Percentiles rank a stretch among this genome's conserved stretches.
Conservation (phyloP, 2,888 invertebrate genomes). For the Catocala fraxini region DNA sequence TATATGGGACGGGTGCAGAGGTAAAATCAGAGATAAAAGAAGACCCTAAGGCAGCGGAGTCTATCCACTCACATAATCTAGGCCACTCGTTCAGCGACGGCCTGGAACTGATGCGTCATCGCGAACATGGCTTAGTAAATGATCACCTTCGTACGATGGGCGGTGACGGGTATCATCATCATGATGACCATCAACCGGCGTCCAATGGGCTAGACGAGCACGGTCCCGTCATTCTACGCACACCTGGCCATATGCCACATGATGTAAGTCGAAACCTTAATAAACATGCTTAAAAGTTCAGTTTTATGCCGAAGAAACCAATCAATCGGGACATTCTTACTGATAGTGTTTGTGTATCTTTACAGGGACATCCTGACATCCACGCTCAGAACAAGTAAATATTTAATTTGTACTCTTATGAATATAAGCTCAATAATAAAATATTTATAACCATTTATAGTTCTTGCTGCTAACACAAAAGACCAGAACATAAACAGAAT, state of each 20-base stretch:
- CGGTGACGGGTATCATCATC: no score
- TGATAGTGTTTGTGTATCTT: conserved; percentile 22
- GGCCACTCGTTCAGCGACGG: conserved; percentile 38
- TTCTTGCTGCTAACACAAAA: no score
- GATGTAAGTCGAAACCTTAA: conserved; percentile 41
- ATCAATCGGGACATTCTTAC: no score
- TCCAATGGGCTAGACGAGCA: conserved; percentile 32
- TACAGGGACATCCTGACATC: conserved; percentile 58
- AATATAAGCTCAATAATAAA: no score
- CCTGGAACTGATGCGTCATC: conserved; percentile 45
- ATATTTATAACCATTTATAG: no score
- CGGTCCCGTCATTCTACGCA: conserved; percentile 52
- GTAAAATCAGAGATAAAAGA: conserved; percentile 5
- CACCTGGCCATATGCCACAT: conserved; percentile 44
- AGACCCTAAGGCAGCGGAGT: conserved; percentile 34
- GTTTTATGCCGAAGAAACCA: no score
- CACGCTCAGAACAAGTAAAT: conserved; percentile 62
- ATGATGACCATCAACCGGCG: conserved; percentile 6
- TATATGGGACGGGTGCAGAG: conserved; percentile 27
- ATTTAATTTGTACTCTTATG: neutral
- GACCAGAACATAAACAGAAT: neutral
- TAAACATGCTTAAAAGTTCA: neutral
- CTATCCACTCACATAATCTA: conserved; percentile 15
- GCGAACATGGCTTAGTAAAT: conserved; percentile 24
- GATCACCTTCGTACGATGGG: conserved; percentile 2